Percentiles rank a stretch among this genome's conserved stretches.
phyloP scores from a whole-genome alignment of 2,888 invertebrate genomes.

The Spilosoma lubricipeda region DNA sequence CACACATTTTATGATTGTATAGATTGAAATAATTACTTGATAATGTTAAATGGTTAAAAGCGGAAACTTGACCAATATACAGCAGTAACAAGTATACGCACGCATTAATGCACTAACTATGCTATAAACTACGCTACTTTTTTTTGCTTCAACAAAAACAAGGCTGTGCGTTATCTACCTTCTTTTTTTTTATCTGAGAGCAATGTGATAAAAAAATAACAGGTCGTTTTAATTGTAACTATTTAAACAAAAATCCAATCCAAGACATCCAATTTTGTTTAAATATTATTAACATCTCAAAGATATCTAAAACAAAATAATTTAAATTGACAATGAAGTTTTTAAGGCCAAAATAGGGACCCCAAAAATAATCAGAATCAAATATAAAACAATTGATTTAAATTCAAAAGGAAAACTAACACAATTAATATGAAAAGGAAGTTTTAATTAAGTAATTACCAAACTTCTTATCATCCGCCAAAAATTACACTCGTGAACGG shows the following conservation, averaged over 20 bases:
- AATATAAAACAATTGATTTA: neutral
- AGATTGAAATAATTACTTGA: constrained; percentile 9
- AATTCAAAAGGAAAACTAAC: neutral
- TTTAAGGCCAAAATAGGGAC: too few relatives aligned
- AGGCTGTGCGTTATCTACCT: too few relatives aligned
- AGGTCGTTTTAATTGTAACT: too few relatives aligned
- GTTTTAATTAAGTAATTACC: neutral
- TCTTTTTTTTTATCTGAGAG: too few relatives aligned
- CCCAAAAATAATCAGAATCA: neutral
- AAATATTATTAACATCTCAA: too few relatives aligned
- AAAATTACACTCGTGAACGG: neutral
- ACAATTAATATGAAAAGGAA: neutral
- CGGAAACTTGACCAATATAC: neutral
- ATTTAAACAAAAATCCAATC: neutral
- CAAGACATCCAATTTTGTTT: too few relatives aligned
- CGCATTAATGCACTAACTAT: too few relatives aligned
- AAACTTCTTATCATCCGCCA: neutral
- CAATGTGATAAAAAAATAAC: neutral
- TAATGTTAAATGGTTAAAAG: neutral
- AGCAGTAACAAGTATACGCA: too few relatives aligned
- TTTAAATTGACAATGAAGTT: too few relatives aligned
- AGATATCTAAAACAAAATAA: too few relatives aligned
- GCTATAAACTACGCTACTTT: too few relatives aligned
- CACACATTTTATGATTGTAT: constrained; percentile 12
- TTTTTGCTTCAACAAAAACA: too few relatives aligned